Evolutionary conservation across 2,888 invertebrate species (phyloP).

Genomic region (Eristalis tenax): DNA sequence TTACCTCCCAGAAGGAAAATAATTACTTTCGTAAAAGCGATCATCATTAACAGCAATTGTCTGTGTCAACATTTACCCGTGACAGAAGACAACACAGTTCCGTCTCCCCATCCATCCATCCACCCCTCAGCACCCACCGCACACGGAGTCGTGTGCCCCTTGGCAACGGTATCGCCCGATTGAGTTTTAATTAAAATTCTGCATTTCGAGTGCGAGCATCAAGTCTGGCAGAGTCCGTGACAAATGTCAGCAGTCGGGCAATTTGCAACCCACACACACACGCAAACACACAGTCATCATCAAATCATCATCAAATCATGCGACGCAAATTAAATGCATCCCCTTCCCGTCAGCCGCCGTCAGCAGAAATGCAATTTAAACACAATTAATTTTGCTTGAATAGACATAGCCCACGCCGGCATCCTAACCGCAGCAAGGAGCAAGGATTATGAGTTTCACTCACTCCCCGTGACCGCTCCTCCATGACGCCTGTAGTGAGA

Average conservation of each 20-base stretch:
- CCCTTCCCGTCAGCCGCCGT: not conserved
- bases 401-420: not conserved
- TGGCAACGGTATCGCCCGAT: not conserved
- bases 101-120: not conserved
- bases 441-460: not conserved
- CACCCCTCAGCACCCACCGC: not conserved
- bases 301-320: not conserved
- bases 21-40: no score
- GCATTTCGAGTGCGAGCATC: not conserved
- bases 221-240: not conserved
- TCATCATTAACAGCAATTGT: not conserved
- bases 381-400: slow-evolving; percentile 4
- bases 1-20: no score
- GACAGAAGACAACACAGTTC: not conserved
- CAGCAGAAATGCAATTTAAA: slow-evolving; percentile 30
- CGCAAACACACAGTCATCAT: not conserved
- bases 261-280: not conserved
- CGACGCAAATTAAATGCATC: slow-evolving; percentile 1
- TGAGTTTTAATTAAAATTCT: not conserved
- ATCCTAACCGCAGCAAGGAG: not conserved
- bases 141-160: not conserved
- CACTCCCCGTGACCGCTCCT: not conserved
- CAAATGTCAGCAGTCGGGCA: not conserved
- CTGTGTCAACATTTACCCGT: no score
- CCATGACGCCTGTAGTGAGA: not conserved